Evolutionary conservation across 64 coral and sea anemone genomes (phyloP).

Genomic region (Montipora capricornis): DNA sequence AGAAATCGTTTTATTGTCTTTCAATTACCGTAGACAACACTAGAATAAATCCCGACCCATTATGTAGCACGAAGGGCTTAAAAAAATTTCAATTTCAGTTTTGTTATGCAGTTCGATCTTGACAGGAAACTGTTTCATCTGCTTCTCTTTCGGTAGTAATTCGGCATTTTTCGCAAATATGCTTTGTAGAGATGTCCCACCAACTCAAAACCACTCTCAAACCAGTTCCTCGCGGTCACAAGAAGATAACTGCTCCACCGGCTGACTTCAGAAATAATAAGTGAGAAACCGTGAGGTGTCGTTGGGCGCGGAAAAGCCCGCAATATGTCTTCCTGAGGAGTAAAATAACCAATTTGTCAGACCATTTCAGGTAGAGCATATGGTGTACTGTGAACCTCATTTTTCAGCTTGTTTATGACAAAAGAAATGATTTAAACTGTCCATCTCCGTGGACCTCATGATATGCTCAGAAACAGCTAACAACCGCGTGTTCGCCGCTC

Average conservation of each 20-base stretch:
- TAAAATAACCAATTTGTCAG: background rate
- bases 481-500: too few species aligned
- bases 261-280: background rate
- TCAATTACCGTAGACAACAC: too few species aligned
- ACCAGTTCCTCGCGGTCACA: background rate
- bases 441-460: too few species aligned
- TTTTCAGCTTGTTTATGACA: background rate
- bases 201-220: constrained; percentile 4
- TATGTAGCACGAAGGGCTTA: too few species aligned
- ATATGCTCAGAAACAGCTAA: too few species aligned
- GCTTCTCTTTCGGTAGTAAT: background rate
- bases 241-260: constrained; percentile 3
- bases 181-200: constrained; percentile 12
- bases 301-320: background rate
- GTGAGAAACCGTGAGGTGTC: background rate
- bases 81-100: too few species aligned
- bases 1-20: too few species aligned
- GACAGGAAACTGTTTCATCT: background rate
- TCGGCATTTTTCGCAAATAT: constrained; percentile 8
- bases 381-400: background rate
- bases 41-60: too few species aligned
- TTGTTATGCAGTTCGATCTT: background rate
- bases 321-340: constrained; percentile 3
- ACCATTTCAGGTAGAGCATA: background rate
- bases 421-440: too few species aligned